Base-by-base conservation (phyloP, 2,888 invertebrate species). In the Empis stercorea region DNA sequence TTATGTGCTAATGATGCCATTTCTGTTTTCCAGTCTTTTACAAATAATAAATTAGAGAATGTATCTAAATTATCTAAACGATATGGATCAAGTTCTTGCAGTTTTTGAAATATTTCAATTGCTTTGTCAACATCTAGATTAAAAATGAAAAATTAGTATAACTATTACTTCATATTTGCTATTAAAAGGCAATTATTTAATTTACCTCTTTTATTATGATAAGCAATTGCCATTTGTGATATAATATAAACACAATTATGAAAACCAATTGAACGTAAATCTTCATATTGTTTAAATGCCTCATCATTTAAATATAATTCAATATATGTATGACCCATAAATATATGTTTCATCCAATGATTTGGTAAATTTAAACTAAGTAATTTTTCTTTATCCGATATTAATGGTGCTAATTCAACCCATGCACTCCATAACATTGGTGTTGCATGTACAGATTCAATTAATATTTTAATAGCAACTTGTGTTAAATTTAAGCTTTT, bases 341-440 rank as follows among this genome's bases (percentile, higher is more conserved):
- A 97, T 62, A 97, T 87, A 55, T 87, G 79, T 66, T 86, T 85
- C 76, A 96, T 91, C 96, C 96, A 97, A 67, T 93, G 92, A 54
- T 83, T 80, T 0, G 94, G 93, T 38, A 85, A 65, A 48, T 76
- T 74, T 5, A 82, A 62, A 4, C 75, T 72, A 49, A 79, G 74
- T 16, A 85, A 62, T 44, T 83, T 85, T 59, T 87, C 86, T 66
- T 84, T 83, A 58, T 88, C 87, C 52, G 81, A 79, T 46, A 96
- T 81, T 2, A 97, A 71, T 10, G 84, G 79, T 0, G 92, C 85
- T 13, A 99, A 71, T 65, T 96, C 95, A 32, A 89, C 74, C 91
- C 97, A 99, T 0, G 95, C 87, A 38, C 91, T 84, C 97, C 97
- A 99, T 50, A 94, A 78, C 59, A 88, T 79, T 1, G 94, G 94